These are phyloP conservation scores for Cyphomyrus plagiostoma DNA, from an alignment of 2,113 vertebrate genomes.

Conservation along the genomic window DNA sequence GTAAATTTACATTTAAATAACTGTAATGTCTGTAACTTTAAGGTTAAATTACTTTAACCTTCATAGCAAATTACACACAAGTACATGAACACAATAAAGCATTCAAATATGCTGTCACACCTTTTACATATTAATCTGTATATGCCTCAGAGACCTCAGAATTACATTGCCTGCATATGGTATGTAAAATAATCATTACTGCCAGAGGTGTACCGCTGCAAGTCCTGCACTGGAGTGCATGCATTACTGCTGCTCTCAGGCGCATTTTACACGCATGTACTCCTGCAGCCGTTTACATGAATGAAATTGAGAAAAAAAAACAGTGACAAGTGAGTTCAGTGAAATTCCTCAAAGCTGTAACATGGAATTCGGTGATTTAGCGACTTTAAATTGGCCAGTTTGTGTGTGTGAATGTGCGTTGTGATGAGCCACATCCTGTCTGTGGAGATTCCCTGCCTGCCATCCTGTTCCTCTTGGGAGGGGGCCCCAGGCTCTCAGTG, in stretches of 20 bases:
- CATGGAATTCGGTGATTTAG: not conserved
- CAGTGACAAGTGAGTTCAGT: not conserved
- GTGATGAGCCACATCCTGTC: not conserved
- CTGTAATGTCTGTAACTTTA: too few relatives aligned
- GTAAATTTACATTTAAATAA: not conserved
- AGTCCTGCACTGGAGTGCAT: not conserved
- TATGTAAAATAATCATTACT: not conserved
- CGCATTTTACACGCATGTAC: not conserved
- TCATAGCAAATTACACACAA: not conserved
- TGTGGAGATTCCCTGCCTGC: not conserved
- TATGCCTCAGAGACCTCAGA: not conserved
- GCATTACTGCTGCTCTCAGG: not conserved
- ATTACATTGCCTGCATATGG: not conserved
- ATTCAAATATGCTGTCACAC: not conserved
- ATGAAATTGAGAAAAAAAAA: not conserved
- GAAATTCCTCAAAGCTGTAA: not conserved
- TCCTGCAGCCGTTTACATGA: not conserved
- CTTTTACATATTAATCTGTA: not conserved
- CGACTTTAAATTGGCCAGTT: not conserved
- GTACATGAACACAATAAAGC: not conserved
- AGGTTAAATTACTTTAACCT: not conserved
- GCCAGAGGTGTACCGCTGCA: not conserved
- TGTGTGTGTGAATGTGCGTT: not conserved
- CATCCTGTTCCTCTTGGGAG: not conserved
- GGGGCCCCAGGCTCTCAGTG: not conserved